Evolutionary conservation across 2,113 vertebrate genomes (phyloP), one percentile per base, ranked within the genome.

Genomic region (Hyaena hyaena): DNA sequence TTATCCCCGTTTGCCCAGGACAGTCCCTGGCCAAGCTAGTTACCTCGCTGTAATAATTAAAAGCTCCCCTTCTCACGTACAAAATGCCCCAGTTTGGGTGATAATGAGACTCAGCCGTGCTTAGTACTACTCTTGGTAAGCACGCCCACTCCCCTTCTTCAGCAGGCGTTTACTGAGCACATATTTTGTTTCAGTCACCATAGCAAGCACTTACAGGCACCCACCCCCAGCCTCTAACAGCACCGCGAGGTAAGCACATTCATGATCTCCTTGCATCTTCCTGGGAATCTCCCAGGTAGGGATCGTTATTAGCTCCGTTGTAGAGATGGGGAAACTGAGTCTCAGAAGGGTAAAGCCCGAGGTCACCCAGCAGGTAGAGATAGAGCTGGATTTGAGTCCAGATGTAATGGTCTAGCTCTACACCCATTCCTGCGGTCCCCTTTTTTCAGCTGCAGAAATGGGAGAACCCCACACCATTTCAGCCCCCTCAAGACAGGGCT

Each of bases 151-250:
- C 9, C 31, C 50, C 50, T 50, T 50, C 50, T 12, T 50, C 12
- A 12, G 21, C 7, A 14, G 35, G 31, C 2, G 12, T n/a, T 71
- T 55, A 33, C 4, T 66, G 23, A 43, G 28, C 39, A 9, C 31
- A 39, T 61, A 2, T 24, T 39, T 8, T 14, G 3, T 35, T 2
- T 17, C 12, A 1, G 43, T 12, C 45, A 33, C 63, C 9, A 2
- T 0, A 7, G 14, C 1, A 1, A 23, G 24, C n/a, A 0, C 21
- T 23, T 14, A 35, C 24, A 1, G 28, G 8, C n/a, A 5, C n/a
- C n/a, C 10, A 24, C 33, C 11, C 28, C 43, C 0, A 0, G 55
- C 55, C 33, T 16, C 16, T 58, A 28, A 19, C 2, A 33, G 21
- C 50, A 4, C 14, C 2, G 87, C 3, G 11, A 92, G 28, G 5